Base-by-base conservation (phyloP, 2,888 invertebrate genomes). In the Brachylomia viminalis region DNA sequence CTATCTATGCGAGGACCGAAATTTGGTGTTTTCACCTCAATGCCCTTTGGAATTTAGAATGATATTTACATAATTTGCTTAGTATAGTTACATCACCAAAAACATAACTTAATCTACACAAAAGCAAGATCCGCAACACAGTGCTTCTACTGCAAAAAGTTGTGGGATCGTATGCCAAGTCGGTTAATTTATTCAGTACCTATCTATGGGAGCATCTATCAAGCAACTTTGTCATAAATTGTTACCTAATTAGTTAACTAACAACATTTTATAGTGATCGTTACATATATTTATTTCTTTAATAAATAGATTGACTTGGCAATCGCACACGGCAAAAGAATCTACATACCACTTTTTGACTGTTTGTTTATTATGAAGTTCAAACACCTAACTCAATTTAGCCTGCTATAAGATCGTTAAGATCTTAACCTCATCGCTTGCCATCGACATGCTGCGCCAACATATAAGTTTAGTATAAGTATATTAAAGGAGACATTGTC, bases 1-100 rank as follows among this genome's bases (percentile, higher is more conserved):
- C 58, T 78, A 59, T 72, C 58, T 78, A 59, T 72, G 56, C 30
- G 75, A 72, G 49, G 67, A 64, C 75, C 77, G 69, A 77, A 68
- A 69, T 77, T 69, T 72, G 64, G 72, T 54, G 59, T 69, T 65
- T 66, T 72, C 71, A 80, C 66, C 79, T 79, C 17, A 0, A 56
- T 74, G 59, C n/a, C 58, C 72, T 70, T 70, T 68, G 56, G 66
- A 76, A 42, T 61, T 52, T 45, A 33, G 42, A 81, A 66, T 45
- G 47, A 8, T 72, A 67, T 81, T 75, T 66, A n/a, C 33, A 56
- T 56, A 23, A 11, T 33, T 13, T 23, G 6, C 6, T 23, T 58
- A 30, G 58, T 56, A 8, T 33, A 30, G n/a, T n/a, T 10, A 27
- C 5, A n/a, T n/a, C 42, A 20, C 27, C 27, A 7, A 13, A 61